Percentiles rank a stretch among this genome's conserved stretches.
These are phyloP conservation scores for Lacanobia oleracea DNA, from an alignment of 2,888 invertebrate genomes.

Conservation along the genomic window DNA sequence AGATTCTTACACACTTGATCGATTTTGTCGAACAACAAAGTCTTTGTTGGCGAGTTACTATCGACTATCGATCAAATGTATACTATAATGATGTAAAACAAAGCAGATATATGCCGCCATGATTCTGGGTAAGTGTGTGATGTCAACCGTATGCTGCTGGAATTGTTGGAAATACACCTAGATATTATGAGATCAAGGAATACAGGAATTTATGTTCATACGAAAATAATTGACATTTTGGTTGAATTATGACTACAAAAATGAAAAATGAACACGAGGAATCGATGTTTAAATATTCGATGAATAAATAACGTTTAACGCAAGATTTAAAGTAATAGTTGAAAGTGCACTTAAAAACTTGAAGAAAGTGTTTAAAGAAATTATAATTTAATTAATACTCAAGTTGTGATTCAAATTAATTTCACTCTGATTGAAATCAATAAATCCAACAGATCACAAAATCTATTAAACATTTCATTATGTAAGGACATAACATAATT, in stretches of 20 bases:
- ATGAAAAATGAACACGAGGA: neutral
- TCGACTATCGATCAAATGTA: slow-evolving; percentile 14
- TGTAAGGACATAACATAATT: neutral
- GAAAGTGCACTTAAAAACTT: slow-evolving; percentile 50
- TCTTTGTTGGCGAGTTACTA: neutral
- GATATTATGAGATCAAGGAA: slow-evolving; percentile 50
- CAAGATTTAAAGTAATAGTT: slow-evolving; percentile 23
- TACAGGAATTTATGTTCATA: slow-evolving; percentile 22
- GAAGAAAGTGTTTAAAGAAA: slow-evolving; percentile 15
- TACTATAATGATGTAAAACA: neutral
- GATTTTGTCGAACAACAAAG: neutral
- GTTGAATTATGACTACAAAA: slow-evolving; percentile 8
- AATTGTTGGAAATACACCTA: slow-evolving; percentile 51
- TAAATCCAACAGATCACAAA: slow-evolving; percentile 39
- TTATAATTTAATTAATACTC: slow-evolving; percentile 17
- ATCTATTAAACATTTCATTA: slow-evolving; percentile 22
- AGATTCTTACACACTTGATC: slow-evolving; percentile 5
- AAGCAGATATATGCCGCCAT: slow-evolving; percentile 32
- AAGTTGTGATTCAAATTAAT: slow-evolving; percentile 43
- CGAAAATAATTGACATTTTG: slow-evolving; percentile 30
- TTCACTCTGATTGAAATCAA: slow-evolving; percentile 48
- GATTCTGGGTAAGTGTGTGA: slow-evolving; percentile 51
- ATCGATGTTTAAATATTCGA: slow-evolving; percentile 3
- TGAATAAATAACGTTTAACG: neutral
- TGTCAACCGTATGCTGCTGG: slow-evolving; percentile 38